A percentile compares a stretch with the other conserved stretches of the same genome.
These are phyloP conservation scores for Ptyas mucosa DNA, from an alignment of 2,113 vertebrate genomes.

Conservation along the genomic window DNA sequence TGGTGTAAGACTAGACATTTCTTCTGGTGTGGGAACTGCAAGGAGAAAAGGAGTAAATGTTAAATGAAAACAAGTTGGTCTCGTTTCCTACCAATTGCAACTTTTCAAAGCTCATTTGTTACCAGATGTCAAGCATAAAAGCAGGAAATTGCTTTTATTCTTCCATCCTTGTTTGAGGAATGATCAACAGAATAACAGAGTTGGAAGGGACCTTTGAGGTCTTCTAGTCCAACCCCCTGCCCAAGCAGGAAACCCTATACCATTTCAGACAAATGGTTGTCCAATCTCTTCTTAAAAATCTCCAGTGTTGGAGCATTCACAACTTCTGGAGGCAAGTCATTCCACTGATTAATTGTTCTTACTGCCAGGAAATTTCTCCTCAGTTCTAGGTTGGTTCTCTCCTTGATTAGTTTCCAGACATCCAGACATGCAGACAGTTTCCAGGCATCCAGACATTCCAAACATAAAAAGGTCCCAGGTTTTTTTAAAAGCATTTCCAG, in stretches of 20 bases:
- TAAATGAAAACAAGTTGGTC: not conserved
- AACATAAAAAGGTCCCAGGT: not conserved
- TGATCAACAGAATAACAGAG: not conserved
- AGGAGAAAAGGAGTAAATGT: not conserved
- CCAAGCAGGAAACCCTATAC: not conserved
- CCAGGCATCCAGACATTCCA: not conserved
- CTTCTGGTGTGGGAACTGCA: slow-evolving; percentile 90
- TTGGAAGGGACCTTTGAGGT: not conserved
- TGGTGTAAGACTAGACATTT: slow-evolving; percentile 91
- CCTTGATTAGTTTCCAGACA: not conserved
- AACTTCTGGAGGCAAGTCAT: not conserved
- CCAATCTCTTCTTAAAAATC: not conserved
- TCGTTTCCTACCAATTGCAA: not conserved
- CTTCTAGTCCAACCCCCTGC: not conserved
- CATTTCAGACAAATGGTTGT: not conserved
- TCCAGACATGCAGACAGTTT: too few relatives aligned
- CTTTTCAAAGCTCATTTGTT: not conserved
- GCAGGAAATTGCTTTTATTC: too few relatives aligned
- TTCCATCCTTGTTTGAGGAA: not conserved
- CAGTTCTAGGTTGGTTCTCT: not conserved
- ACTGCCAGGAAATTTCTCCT: not conserved
- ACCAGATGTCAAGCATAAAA: not conserved
- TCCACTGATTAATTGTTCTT: not conserved
- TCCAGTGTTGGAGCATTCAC: not conserved
- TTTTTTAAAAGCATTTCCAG: not conserved